Evolutionary conservation across 2,888 invertebrate species (phyloP), one percentile per base, ranked within the genome.

Genomic region (Philereme transversata): DNA sequence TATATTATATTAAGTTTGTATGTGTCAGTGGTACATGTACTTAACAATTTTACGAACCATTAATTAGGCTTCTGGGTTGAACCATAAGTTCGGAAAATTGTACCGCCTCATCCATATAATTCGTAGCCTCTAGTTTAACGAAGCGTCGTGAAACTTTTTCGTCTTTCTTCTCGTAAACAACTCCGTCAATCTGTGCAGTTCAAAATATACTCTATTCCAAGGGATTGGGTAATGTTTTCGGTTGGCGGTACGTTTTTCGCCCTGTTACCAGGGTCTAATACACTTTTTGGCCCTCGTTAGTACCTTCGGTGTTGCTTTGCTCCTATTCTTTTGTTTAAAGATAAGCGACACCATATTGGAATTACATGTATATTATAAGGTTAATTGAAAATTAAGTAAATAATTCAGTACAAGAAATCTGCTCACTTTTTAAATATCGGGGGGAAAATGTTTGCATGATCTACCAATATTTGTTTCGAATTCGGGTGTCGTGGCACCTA

Each of bases 71-170:
- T 22, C 22, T 22, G 22, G 22, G 22, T 22, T 22, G 22, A 22
- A 22, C 22, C 22, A 22, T 22, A 22, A 22, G 44, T 50, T 54
- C 34, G 53, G 38, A 38, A 45, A 44, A 53, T 49, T 44, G 33
- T 43, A 36, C 45, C 46, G 38, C 36, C 75, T 76, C 75, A 73
- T 71, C 72, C 77, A 74, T 81, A 83, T 85, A 85, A 87, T 85
- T 83, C 83, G 78, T 71, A 74, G 83, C 78, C 79, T 83, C 79
- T 83, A 83, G 82, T 83, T 84, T 84, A 87, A 87, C 86, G 84
- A 87, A 86, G 83, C 85, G 81, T 77, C 76, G 79, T 77, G 75
- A 75, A 83, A 86, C 79, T 87, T 87, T 87, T 87, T 86, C 79
- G 80, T 82, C 79, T 80, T 78, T 78, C 72, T 78, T 75, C 77